Evolutionary conservation across 2,113 vertebrate genomes (phyloP).

Genomic region (Speoplatyrhinus poulsoni): DNA sequence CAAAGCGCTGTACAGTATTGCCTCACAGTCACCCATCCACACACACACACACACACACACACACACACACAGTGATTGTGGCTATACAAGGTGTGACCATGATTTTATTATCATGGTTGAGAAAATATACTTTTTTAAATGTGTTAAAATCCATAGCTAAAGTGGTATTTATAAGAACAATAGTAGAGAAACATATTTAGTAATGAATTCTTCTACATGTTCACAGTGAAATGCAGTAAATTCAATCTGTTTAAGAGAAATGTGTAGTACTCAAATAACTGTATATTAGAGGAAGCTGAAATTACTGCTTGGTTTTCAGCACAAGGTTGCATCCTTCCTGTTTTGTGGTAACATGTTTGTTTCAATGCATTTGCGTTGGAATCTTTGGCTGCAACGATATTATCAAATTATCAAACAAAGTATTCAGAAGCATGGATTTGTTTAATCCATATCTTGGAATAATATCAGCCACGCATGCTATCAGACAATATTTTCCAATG

Average conservation of each 20-base stretch:
- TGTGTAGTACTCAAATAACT: too few relatives aligned
- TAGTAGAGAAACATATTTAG: too few relatives aligned
- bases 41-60: neutral
- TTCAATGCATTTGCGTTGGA: slow-evolving; percentile 19
- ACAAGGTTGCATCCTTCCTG: slow-evolving; percentile 61
- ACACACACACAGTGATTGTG: neutral
- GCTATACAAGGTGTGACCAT: too few relatives aligned
- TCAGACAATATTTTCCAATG: slow-evolving; percentile 10
- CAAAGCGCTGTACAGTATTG: neutral
- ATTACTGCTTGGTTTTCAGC: neutral
- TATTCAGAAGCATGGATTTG: neutral
- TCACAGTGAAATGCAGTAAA: too few relatives aligned
- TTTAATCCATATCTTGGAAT: neutral
- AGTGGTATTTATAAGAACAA: too few relatives aligned
- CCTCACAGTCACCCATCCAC: neutral
- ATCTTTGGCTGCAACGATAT: slow-evolving; percentile 45
- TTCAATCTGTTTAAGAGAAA: too few relatives aligned
- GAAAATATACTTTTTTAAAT: too few relatives aligned
- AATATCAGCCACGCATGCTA: slow-evolving; percentile 9
- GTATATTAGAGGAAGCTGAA: too few relatives aligned
- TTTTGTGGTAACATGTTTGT: slow-evolving; percentile 49
- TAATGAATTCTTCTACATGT: too few relatives aligned
- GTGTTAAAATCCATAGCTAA: too few relatives aligned
- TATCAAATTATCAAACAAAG: slow-evolving; percentile 38
- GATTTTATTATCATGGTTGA: too few relatives aligned